Evolutionary conservation across 2,888 invertebrate species (phyloP), one percentile per base, ranked within the genome.

Genomic region (Drosophila affinis): DNA sequence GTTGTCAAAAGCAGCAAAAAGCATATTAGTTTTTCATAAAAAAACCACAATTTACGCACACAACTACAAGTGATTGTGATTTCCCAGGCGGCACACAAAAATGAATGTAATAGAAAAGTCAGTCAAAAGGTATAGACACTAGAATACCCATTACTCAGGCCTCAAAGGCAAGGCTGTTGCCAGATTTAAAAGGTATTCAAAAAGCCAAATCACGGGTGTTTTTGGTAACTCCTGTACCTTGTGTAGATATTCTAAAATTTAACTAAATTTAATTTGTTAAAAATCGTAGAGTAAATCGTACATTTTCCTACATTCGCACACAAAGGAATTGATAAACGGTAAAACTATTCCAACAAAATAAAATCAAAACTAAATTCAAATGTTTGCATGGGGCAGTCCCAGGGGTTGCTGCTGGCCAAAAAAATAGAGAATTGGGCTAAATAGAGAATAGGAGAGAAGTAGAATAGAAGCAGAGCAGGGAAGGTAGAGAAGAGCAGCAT

Each of bases 321-420:
- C 76, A 58, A 57, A 62, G 73, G 73, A 68, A 56, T 75, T 75
- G 73, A 69, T 73, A 69, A 75, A 75, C 76, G 49, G 34, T 24
- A 57, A 70, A 60, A 68, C 34, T 67, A 48, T 62, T 48, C 54
- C 34, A 58, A 10, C 21, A 45, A 73, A 73, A 75, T 68, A 62
- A 68, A 73, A 62, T 68, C 56, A 56, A 39, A 75, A 75, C 76
- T 70, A 70, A 73, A 71, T 61, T 61, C 62, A 49, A 55, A 52
- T 55, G 60, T 62, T 60, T 58, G 70, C 48, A 32, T 70, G 46
- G 12, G 9, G 7, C 2, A 65, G 32, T 72, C 75, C 47, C 52
- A 6, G 45, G 75, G 68, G 75, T 9, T 48, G 1, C 45, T 21
- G 24, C 54, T 24, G 53, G 34, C 27, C 74, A 57, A 39, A 34